These are phyloP conservation scores for Lithodes maja DNA, from an alignment of 2,888 invertebrate species.

Conservation along the genomic window DNA sequence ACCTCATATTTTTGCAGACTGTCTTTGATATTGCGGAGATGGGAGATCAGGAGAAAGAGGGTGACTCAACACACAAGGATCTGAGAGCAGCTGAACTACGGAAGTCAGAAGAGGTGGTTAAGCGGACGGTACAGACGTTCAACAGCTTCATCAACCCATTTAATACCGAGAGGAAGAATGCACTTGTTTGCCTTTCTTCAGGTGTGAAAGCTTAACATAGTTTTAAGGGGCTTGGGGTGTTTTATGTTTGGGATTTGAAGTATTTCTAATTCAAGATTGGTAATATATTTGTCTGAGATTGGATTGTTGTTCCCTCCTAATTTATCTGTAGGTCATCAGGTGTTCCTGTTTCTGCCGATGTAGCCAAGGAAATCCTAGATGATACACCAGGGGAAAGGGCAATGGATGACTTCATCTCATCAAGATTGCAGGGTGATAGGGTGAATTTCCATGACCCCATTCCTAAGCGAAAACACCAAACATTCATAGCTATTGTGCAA, in stretches of 20 bases:
- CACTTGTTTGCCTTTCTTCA: conserved; percentile 24
- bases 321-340: conserved; percentile 23
- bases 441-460: background rate
- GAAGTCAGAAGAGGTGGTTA: conserved; percentile 28
- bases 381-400: conserved; percentile 22
- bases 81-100: conserved; percentile 15
- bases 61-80: conserved; percentile 25
- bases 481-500: too few relatives aligned
- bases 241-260: conserved; percentile 22
- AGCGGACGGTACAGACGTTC: conserved; percentile 11
- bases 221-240: conserved; percentile 21
- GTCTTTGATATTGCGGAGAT: conserved; percentile 35
- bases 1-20: conserved; percentile 35
- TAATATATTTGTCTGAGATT: conserved; percentile 21
- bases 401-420: conserved; percentile 17
- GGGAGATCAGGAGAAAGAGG: conserved; percentile 35
- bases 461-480: background rate
- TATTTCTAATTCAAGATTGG: conserved; percentile 17
- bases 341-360: conserved; percentile 30
- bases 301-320: conserved; percentile 32
- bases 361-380: conserved; percentile 31
- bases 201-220: conserved; percentile 22
- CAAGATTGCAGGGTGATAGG: conserved; percentile 18
- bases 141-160: background rate
- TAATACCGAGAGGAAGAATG: conserved; percentile 17